Evolutionary conservation across 2,113 vertebrate genomes (phyloP).

Genomic region (Otocyon megalotis): DNA sequence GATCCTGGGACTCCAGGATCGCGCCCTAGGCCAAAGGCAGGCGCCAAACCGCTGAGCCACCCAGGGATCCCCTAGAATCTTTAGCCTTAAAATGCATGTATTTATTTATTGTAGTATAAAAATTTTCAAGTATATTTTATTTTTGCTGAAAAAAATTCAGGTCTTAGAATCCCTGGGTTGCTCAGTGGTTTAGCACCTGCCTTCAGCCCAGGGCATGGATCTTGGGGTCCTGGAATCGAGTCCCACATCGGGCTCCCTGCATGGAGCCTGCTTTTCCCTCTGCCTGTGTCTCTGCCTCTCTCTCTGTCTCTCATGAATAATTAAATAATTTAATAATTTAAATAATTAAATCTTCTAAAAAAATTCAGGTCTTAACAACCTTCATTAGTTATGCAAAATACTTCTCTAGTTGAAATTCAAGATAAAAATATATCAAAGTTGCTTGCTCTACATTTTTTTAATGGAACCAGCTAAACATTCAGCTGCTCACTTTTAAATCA

Average conservation of each 20-base stretch:
- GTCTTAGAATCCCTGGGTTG: not conserved
- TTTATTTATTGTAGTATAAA: not conserved
- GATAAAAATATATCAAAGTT: not conserved
- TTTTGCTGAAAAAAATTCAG: slow-evolving; percentile 17
- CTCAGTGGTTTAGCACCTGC: too few relatives aligned
- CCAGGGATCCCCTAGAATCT: not conserved
- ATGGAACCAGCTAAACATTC: not conserved
- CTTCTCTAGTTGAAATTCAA: not conserved
- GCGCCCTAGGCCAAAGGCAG: too few relatives aligned
- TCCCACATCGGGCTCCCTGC: too few relatives aligned
- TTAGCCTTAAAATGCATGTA: not conserved
- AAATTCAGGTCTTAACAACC: not conserved
- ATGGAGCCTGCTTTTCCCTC: too few relatives aligned
- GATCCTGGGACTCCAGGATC: too few relatives aligned
- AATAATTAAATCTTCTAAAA: too few relatives aligned
- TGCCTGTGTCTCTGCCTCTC: too few relatives aligned
- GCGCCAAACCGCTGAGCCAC: too few relatives aligned
- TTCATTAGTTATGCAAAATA: not conserved
- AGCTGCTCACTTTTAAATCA: not conserved
- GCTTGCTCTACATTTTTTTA: not conserved
- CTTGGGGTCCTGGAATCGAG: too few relatives aligned
- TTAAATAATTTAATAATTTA: too few relatives aligned
- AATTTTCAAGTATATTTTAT: not conserved
- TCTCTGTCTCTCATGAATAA: too few relatives aligned
- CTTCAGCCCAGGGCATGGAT: too few relatives aligned